Percentiles rank a stretch among this genome's conserved stretches.
phyloP scores from a whole-genome alignment of 2,888 invertebrate species.

The Euproctis similis region DNA sequence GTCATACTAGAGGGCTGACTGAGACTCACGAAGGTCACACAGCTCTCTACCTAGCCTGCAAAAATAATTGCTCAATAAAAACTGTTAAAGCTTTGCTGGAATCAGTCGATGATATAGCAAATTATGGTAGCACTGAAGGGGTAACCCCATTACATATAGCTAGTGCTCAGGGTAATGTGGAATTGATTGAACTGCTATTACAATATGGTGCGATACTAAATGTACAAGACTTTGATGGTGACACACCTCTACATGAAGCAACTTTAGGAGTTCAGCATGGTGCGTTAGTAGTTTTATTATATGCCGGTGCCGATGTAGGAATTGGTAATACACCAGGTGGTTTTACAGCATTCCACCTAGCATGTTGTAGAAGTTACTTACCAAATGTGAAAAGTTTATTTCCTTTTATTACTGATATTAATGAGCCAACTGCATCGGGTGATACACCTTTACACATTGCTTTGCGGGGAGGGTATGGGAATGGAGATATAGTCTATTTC shows the following conservation, averaged over 20 bases:
- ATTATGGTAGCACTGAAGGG: slow-evolving; percentile 61
- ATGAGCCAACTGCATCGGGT: slow-evolving; percentile 43
- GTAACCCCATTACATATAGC: slow-evolving; percentile 64
- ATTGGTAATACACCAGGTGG: slow-evolving; percentile 46
- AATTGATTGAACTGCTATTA: slow-evolving; percentile 51
- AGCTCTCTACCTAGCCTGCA: slow-evolving; percentile 62
- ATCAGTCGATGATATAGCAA: slow-evolving; percentile 49
- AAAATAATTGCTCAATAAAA: slow-evolving; percentile 42
- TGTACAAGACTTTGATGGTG: slow-evolving; percentile 67
- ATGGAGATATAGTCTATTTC: slow-evolving; percentile 47
- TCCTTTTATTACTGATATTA: slow-evolving; percentile 53
- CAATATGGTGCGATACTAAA: slow-evolving; percentile 57
- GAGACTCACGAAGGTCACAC: slow-evolving; percentile 70
- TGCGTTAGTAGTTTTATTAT: slow-evolving; percentile 44
- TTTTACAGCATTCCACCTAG: slow-evolving; percentile 62
- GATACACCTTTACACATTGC: slow-evolving; percentile 56
- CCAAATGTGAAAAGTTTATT: slow-evolving; percentile 42
- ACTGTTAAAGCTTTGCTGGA: slow-evolving; percentile 51
- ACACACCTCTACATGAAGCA: slow-evolving; percentile 66
- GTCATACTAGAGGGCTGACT: slow-evolving; percentile 42
- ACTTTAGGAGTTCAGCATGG: slow-evolving; percentile 40
- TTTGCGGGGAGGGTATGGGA: slow-evolving; percentile 39
- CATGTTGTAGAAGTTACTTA: slow-evolving; percentile 53
- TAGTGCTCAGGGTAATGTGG: slow-evolving; percentile 51
- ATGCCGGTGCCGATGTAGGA: slow-evolving; percentile 59